phyloP scores from a whole-genome alignment of 2,888 invertebrate species.

The Aspidapion aeneum region DNA sequence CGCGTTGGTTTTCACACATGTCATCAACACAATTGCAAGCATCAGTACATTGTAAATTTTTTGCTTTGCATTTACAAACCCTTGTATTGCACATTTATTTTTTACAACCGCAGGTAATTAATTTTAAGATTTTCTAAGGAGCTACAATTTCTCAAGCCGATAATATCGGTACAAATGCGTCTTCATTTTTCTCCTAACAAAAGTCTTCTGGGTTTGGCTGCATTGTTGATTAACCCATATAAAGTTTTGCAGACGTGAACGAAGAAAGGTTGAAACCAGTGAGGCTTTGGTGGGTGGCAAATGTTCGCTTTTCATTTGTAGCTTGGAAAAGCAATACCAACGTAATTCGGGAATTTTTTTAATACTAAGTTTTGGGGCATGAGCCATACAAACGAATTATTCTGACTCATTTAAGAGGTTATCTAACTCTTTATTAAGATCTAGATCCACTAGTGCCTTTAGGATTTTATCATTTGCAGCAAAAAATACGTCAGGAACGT shows the following conservation, averaged over 20 bases:
- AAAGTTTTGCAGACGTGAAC: neutral
- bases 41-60: too few species aligned
- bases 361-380: neutral
- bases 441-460: too few species aligned
- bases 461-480: too few species aligned
- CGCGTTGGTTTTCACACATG: too few species aligned
- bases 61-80: too few species aligned
- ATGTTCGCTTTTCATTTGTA: neutral
- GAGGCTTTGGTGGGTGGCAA: neutral
- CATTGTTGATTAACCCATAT: neutral
- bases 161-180: neutral
- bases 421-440: neutral
- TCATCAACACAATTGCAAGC: too few species aligned
- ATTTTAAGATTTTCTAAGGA: neutral
- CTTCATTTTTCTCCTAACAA: neutral
- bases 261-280: too few species aligned
- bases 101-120: neutral
- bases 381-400: neutral
- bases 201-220: neutral
- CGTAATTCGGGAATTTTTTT: neutral
- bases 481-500: too few species aligned
- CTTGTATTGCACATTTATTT: neutral
- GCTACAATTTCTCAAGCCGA: neutral
- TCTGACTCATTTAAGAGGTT: neutral
- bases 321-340: neutral